Evolutionary conservation across 2,797 vertebrate genomes (phyloP).

Genomic region (Molossus alvarezi): DNA sequence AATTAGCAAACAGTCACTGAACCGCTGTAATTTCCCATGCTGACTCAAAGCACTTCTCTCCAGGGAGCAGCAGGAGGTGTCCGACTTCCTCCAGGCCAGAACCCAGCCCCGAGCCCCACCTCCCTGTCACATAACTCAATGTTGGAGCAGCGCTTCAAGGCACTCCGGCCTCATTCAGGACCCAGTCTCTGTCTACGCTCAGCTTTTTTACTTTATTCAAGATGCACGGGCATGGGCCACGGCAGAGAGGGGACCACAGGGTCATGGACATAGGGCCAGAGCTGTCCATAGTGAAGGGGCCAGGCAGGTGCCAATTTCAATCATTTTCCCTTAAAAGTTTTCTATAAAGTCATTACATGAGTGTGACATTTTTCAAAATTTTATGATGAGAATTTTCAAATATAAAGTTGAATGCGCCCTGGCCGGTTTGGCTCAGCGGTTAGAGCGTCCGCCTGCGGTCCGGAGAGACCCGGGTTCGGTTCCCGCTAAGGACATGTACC

Average conservation of each 20-base stretch:
- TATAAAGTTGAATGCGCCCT: not conserved
- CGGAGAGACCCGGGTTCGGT: too few species aligned
- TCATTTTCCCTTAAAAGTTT: not conserved
- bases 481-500: too few species aligned
- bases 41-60: not conserved
- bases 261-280: rapidly evolving
- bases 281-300: not conserved
- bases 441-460: too few species aligned
- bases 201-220: not conserved
- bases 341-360: not conserved
- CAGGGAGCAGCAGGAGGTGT: not conserved
- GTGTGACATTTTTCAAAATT: not conserved
- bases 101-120: not conserved
- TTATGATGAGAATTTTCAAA: slow-evolving; percentile 41
- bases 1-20: not conserved
- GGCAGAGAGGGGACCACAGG: not conserved
- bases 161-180: not conserved
- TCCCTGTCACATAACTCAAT: rapidly evolving
- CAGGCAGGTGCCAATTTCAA: not conserved
- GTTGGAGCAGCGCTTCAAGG: not conserved
- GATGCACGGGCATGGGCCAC: not conserved
- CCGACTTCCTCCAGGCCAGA: not conserved
- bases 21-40: not conserved
- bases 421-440: too few species aligned
- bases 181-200: not conserved